Conservation (phyloP, 2,888 invertebrate genomes). For the Tridacna crocea region DNA sequence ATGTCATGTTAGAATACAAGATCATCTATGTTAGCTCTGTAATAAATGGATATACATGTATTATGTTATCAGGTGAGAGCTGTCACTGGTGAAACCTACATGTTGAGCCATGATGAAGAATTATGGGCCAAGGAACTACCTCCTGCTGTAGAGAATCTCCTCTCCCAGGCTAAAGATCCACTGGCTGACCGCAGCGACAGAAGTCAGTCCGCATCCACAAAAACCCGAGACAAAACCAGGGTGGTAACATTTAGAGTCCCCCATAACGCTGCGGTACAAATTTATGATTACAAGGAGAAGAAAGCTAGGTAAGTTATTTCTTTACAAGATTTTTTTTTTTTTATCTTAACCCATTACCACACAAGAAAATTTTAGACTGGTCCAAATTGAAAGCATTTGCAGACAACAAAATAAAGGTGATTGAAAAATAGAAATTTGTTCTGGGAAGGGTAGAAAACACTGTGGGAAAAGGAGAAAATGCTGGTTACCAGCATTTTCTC, state of each 20-base stretch:
- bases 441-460: no score
- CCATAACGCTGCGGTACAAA: slow-evolving; percentile 86
- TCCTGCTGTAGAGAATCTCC: slow-evolving; percentile 82
- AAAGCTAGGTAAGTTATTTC: slow-evolving; percentile 81
- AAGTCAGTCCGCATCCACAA: slow-evolving; percentile 39
- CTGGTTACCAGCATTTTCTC: no score
- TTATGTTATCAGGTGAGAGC: slow-evolving; percentile 81
- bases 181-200: slow-evolving; percentile 83
- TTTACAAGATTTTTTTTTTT: no score
- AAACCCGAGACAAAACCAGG: slow-evolving; percentile 81
- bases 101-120: slow-evolving; percentile 85
- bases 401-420: no score
- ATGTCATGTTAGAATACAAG: no score
- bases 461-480: no score
- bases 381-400: no score
- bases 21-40: no score
- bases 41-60: no score
- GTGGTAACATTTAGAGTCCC: slow-evolving; percentile 85
- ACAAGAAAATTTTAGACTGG: no score
- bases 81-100: slow-evolving; percentile 85
- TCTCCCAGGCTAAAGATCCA: slow-evolving; percentile 83
- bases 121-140: slow-evolving; percentile 84
- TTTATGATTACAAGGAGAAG: slow-evolving; percentile 86
- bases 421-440: no score
- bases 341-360: no score